Conservation (phyloP, 2,113 vertebrate species). For the Tiliqua scincoides region DNA sequence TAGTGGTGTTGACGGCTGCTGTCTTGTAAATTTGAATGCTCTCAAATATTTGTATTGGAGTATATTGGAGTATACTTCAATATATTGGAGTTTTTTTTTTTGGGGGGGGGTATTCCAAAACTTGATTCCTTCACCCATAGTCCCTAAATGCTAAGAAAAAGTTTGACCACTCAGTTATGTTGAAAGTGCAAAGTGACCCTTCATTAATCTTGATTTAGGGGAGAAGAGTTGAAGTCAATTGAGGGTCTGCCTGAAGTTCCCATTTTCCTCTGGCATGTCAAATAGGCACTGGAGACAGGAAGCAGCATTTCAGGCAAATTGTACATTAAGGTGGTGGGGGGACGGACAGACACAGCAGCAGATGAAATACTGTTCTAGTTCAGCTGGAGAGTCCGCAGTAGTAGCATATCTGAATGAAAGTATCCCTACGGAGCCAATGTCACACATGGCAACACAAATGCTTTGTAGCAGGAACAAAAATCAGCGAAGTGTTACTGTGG, state of each 20-base stretch:
- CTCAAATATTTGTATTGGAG: too few species aligned
- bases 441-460: neutral
- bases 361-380: neutral
- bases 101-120: too few species aligned
- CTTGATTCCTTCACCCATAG: neutral
- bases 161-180: neutral
- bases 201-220: neutral
- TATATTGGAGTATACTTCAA: too few species aligned
- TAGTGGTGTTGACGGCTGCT: neutral
- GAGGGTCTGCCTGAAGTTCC: neutral
- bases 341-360: too few species aligned
- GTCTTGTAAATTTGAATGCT: conserved; percentile 34
- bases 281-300: neutral
- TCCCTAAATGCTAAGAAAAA: neutral
- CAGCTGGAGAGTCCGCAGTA: neutral
- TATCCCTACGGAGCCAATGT: neutral
- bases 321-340: neutral
- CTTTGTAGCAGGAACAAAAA: neutral
- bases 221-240: neutral
- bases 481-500: neutral
- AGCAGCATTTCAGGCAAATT: neutral
- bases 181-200: neutral
- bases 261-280: neutral
- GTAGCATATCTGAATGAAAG: neutral
- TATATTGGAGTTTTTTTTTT: too few species aligned